Evolutionary conservation across 2,113 vertebrate genomes (phyloP).

Genomic region (Paradisaea rubra): DNA sequence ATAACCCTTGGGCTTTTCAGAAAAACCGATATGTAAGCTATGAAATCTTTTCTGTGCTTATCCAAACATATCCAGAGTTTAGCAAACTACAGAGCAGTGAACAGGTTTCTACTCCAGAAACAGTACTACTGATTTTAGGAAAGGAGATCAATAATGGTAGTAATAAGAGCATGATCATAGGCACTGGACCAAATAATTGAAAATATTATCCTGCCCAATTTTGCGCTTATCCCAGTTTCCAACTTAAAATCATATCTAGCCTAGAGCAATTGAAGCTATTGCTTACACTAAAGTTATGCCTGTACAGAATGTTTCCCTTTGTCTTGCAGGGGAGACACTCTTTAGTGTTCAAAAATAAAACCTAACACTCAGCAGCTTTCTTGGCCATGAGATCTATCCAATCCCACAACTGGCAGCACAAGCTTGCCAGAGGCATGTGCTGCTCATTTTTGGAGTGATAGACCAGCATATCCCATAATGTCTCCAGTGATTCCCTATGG

Average conservation of each 20-base stretch:
- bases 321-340: not conserved
- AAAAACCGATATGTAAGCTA: not conserved
- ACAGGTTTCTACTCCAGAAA: not conserved
- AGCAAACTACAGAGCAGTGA: not conserved
- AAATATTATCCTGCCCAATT: not conserved
- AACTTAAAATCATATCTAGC: not conserved
- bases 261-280: not conserved
- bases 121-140: not conserved
- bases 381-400: conserved; percentile 1
- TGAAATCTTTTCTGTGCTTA: not conserved
- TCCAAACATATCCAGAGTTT: not conserved
- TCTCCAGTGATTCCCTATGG: not conserved
- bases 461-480: not conserved
- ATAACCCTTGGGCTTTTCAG: not conserved
- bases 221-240: not conserved
- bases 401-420: not conserved
- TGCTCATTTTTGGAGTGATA: not conserved
- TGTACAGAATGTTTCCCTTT: not conserved
- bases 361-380: conserved; percentile 23
- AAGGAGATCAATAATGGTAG: not conserved
- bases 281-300: not conserved
- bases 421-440: conserved; percentile 3
- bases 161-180: not conserved
- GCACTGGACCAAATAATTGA: not conserved
- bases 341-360: conserved; percentile 22